phyloP scores from a whole-genome alignment of 1,140 invertebrate species.

The Drosophila quadrilineata region DNA sequence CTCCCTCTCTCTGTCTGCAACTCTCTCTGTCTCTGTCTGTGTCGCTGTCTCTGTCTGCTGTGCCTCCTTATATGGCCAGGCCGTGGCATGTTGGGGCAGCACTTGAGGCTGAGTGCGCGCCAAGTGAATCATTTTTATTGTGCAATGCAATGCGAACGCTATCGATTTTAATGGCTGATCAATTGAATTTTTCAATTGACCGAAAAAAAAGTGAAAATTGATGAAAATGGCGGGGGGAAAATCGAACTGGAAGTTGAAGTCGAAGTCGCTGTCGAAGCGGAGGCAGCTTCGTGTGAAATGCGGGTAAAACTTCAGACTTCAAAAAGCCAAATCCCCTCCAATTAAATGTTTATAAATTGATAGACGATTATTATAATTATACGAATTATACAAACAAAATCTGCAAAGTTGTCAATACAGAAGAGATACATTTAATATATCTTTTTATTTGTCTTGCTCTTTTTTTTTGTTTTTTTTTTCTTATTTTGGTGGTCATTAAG shows the following conservation, averaged over 20 bases:
- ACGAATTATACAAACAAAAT: no score
- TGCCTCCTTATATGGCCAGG: slow-evolving; percentile 63
- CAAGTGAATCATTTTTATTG: slow-evolving; percentile 73
- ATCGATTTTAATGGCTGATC: slow-evolving; percentile 65
- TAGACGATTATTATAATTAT: slow-evolving; percentile 10
- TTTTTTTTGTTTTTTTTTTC: no score
- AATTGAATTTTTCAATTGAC: slow-evolving; percentile 74
- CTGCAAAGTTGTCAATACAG: no score
- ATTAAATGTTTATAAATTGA: background rate
- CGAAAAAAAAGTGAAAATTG: slow-evolving; percentile 14
- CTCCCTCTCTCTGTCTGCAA: background rate
- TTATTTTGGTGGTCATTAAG: background rate
- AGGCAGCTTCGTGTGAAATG: slow-evolving; percentile 52
- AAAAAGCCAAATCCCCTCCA: background rate
- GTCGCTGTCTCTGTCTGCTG: slow-evolving; percentile 5
- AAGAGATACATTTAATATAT: no score
- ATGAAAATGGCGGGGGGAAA: slow-evolving; percentile 13
- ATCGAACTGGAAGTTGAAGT: no score
- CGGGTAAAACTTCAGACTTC: slow-evolving; percentile 40
- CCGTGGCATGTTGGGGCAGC: slow-evolving; percentile 33
- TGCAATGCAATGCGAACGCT: slow-evolving; percentile 36
- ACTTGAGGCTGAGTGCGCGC: background rate
- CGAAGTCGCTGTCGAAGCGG: background rate
- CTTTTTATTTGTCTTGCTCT: no score
- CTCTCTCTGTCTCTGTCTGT: background rate